phyloP scores from a whole-genome alignment of 2,888 invertebrate species.

The Xestia c-nigrum region DNA sequence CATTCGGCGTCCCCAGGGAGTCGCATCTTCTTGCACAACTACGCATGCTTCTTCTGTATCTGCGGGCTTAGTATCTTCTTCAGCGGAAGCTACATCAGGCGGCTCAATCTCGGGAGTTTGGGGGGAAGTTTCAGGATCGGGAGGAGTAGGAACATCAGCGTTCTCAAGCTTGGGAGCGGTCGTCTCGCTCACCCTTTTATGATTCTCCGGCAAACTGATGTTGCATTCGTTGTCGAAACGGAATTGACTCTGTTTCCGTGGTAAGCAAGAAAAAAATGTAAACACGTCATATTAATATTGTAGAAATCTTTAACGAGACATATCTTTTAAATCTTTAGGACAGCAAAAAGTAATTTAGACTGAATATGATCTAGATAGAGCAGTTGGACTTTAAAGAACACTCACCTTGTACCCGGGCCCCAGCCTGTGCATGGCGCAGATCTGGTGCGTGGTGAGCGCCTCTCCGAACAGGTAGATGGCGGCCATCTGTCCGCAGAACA shows the following conservation, averaged over 20 bases:
- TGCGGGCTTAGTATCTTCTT: slow-evolving; percentile 79
- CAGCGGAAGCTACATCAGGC: slow-evolving; percentile 77
- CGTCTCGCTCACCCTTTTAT: slow-evolving; percentile 97
- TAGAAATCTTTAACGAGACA: background rate
- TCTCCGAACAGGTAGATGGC: slow-evolving; percentile 99
- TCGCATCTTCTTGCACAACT: slow-evolving; percentile 87
- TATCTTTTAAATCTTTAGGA: background rate
- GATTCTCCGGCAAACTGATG: slow-evolving; percentile 99
- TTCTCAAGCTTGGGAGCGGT: slow-evolving; percentile 86
- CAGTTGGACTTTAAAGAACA: background rate
- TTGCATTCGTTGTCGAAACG: slow-evolving; percentile 99
- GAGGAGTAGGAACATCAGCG: slow-evolving; percentile 73
- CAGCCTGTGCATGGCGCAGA: slow-evolving; percentile 99
- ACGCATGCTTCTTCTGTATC: slow-evolving; percentile 84
- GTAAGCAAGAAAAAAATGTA: slow-evolving; percentile 82
- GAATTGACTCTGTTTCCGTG: slow-evolving; percentile 97
- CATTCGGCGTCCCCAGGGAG: slow-evolving; percentile 85
- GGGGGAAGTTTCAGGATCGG: slow-evolving; percentile 72
- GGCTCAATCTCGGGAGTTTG: slow-evolving; percentile 73
- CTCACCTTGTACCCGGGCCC: slow-evolving; percentile 99
- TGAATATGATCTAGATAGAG: slow-evolving; percentile 2
- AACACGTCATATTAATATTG: slow-evolving; percentile 51
- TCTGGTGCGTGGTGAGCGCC: slow-evolving; percentile 98
- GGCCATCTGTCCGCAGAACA: slow-evolving; percentile 99
- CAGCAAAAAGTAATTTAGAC: background rate